These are phyloP conservation scores for Desoria tigrina DNA, from an alignment of 2,888 invertebrate genomes.

Conservation along the genomic window DNA sequence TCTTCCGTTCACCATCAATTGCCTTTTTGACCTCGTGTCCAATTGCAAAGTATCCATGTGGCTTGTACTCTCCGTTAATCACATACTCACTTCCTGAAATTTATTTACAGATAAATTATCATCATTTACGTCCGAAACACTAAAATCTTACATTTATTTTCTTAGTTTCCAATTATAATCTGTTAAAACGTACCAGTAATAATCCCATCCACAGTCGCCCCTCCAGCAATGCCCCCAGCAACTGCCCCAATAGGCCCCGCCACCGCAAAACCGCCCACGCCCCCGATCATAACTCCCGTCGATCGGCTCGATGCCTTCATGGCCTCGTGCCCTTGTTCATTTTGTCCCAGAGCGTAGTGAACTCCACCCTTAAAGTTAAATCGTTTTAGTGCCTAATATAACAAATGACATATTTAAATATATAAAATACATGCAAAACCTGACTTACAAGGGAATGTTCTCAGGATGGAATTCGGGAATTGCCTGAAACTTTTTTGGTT, in stretches of 20 bases:
- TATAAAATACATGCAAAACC: too few species aligned
- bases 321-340: slow-evolving; percentile 34
- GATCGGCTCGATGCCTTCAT: slow-evolving; percentile 40
- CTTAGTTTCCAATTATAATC: too few species aligned
- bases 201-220: slow-evolving; percentile 37
- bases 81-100: slow-evolving; percentile 41
- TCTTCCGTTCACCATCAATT: slow-evolving; percentile 34
- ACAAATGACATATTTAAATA: too few species aligned
- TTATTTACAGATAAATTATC: background rate
- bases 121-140: background rate
- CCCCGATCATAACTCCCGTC: slow-evolving; percentile 38
- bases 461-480: too few species aligned
- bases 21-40: slow-evolving; percentile 41
- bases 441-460: too few species aligned
- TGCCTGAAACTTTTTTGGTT: too few species aligned
- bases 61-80: slow-evolving; percentile 40
- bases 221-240: slow-evolving; percentile 42
- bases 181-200: slow-evolving; percentile 47
- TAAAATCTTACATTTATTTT: too few species aligned
- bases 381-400: too few species aligned
- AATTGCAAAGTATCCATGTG: slow-evolving; percentile 46
- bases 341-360: too few species aligned
- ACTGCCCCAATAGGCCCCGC: slow-evolving; percentile 38
- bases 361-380: too few species aligned
- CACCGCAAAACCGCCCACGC: slow-evolving; percentile 36